Evolutionary conservation across 1,140 invertebrate genomes (phyloP).

Genomic region (Drosophila arawakana): DNA sequence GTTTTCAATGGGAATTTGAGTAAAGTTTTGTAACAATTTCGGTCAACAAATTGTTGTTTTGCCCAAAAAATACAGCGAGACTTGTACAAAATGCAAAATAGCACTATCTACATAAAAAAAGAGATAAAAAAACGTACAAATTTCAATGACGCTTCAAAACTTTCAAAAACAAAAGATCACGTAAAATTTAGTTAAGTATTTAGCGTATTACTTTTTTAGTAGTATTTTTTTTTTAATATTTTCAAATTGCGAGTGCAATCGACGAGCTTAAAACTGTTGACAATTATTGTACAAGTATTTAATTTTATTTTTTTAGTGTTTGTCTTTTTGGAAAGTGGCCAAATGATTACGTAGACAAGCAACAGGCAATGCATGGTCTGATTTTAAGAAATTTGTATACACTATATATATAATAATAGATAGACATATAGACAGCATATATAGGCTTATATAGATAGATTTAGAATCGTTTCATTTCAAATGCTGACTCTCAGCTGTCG

Average conservation of each 20-base stretch:
- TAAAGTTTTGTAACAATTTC: not conserved
- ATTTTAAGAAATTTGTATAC: conserved; percentile 22
- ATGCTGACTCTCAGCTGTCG: conserved; percentile 1
- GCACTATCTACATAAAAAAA: conserved; percentile 2
- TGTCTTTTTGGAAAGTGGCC: conserved; percentile 33
- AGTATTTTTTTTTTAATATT: conserved; percentile 2
- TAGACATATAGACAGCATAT: conserved; percentile 1
- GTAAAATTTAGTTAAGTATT: conserved; percentile 29
- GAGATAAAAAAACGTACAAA: not conserved
- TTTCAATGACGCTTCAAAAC: not conserved
- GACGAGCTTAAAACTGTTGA: conserved; percentile 24
- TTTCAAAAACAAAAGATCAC: conserved; percentile 35
- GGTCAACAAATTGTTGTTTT: conserved; percentile 7
- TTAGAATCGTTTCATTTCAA: conserved; percentile 15
- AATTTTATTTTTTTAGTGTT: not conserved
- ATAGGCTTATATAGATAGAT: conserved; percentile 3
- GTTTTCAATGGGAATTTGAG: conserved; percentile 32
- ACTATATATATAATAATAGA: conserved; percentile 13
- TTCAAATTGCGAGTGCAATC: conserved; percentile 28
- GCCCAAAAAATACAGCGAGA: conserved; percentile 8
- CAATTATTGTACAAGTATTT: conserved; percentile 36
- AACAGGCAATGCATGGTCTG: conserved; percentile 37
- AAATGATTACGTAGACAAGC: conserved; percentile 47
- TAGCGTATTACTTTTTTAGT: conserved; percentile 11
- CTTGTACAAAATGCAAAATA: conserved; percentile 18